Conservation (phyloP, 1,140 invertebrate species). For the Drosophila takahashii region DNA sequence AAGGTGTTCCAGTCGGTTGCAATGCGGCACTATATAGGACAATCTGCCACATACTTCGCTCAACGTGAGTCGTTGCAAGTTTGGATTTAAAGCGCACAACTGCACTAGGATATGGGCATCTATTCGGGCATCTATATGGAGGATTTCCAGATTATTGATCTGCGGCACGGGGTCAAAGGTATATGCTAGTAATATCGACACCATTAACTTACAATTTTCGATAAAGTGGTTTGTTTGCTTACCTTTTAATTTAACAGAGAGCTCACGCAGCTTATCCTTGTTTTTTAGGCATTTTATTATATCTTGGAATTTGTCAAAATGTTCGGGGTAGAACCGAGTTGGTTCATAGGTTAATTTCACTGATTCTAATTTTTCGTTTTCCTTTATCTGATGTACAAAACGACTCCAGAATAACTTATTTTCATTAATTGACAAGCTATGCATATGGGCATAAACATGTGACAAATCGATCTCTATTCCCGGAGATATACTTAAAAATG, state of each 20-base stretch:
- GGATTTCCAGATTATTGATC: neutral
- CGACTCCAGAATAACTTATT: neutral
- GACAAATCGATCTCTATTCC: neutral
- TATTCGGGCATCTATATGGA: neutral
- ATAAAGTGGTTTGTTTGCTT: no score
- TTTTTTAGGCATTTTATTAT: neutral
- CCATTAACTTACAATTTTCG: neutral
- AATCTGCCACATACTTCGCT: conserved; percentile 1
- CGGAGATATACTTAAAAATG: neutral
- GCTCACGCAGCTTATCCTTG: neutral
- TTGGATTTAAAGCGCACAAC: conserved; percentile 5
- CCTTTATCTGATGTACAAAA: neutral
- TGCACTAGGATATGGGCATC: neutral
- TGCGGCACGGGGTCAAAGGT: neutral
- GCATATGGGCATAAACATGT: neutral
- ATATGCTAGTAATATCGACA: neutral
- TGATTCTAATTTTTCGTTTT: neutral
- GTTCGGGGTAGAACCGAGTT: neutral
- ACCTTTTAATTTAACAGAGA: neutral
- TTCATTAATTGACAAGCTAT: neutral
- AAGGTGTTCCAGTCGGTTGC: conserved; percentile 7
- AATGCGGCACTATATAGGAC: conserved; percentile 7
- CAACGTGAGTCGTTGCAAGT: conserved; percentile 4
- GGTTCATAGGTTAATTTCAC: neutral
- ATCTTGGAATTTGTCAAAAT: neutral